Percentiles rank a stretch among this genome's conserved stretches.
Conservation (phyloP, 1,140 invertebrate genomes). For the Macrobrachium rosenbergii region DNA sequence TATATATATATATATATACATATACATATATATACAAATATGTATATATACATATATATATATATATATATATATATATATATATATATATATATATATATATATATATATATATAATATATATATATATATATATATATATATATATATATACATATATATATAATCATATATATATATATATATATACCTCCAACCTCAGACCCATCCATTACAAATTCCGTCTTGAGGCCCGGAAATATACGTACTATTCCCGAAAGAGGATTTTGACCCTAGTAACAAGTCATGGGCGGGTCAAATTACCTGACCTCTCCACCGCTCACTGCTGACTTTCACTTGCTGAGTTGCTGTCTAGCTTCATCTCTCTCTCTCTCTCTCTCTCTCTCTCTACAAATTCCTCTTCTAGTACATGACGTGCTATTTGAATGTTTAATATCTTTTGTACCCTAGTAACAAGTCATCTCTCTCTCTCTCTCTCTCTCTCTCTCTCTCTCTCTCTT, state of each 20-base stretch:
- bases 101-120: not conserved
- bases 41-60: not conserved
- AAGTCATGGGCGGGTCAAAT: not conserved
- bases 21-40: not conserved
- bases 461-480: conserved; percentile 22
- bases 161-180: not conserved
- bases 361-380: conserved; percentile 25
- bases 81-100: conserved; percentile 9
- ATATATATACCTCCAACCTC: not conserved
- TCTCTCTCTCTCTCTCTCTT: not conserved
- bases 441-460: too few species aligned
- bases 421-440: too few species aligned
- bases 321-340: not conserved
- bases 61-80: conserved; percentile 2
- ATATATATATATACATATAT: conserved; percentile 10
- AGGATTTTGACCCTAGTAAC: not conserved
- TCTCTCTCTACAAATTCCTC: not conserved
- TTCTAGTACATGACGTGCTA: too few species aligned
- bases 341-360: not conserved
- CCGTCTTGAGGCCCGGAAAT: not conserved
- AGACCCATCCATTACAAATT: not conserved
- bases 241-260: not conserved
- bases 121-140: too few species aligned
- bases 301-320: too few species aligned
- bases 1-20: conserved; percentile 22